Evolutionary conservation across 2,113 vertebrate species (phyloP).

Genomic region (Sinocyclocheilus grahami): DNA sequence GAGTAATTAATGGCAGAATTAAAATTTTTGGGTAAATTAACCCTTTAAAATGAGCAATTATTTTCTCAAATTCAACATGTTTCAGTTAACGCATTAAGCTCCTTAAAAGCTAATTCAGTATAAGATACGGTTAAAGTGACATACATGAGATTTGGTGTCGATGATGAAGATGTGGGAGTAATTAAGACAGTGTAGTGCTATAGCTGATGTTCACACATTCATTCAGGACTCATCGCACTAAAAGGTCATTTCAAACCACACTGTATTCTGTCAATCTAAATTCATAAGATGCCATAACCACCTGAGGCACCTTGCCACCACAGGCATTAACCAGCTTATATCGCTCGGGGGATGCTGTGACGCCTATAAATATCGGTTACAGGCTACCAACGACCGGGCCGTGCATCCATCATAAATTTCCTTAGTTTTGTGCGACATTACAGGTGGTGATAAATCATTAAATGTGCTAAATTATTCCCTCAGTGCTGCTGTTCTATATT

Average conservation of each 20-base stretch:
- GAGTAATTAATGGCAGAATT: no score
- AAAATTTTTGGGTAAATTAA: no score
- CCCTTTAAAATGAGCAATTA: no score
- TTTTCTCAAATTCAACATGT: no score
- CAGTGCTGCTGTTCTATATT: conserved; percentile 65
- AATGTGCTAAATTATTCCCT: conserved; percentile 70
- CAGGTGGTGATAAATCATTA: conserved; percentile 65
- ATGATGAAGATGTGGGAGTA: neutral
- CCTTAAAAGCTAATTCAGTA: neutral
- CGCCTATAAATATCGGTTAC: conserved; percentile 39
- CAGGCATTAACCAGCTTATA: conserved; percentile 43
- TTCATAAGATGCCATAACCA: conserved; percentile 43
- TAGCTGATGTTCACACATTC: conserved; percentile 29
- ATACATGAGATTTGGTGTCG: neutral
- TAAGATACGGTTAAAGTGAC: neutral
- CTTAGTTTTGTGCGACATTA: conserved; percentile 47
- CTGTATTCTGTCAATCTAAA: conserved; percentile 35
- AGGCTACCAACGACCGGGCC: conserved; percentile 31
- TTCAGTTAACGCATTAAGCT: no score
- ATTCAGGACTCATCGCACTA: conserved; percentile 44
- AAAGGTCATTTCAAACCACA: conserved; percentile 52
- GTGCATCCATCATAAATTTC: conserved; percentile 34
- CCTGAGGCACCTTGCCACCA: conserved; percentile 30
- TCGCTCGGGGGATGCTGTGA: conserved; percentile 45
- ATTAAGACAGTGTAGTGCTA: neutral